phyloP scores from a whole-genome alignment of 2,797 vertebrate genomes.

The Lacerta bilineata region DNA sequence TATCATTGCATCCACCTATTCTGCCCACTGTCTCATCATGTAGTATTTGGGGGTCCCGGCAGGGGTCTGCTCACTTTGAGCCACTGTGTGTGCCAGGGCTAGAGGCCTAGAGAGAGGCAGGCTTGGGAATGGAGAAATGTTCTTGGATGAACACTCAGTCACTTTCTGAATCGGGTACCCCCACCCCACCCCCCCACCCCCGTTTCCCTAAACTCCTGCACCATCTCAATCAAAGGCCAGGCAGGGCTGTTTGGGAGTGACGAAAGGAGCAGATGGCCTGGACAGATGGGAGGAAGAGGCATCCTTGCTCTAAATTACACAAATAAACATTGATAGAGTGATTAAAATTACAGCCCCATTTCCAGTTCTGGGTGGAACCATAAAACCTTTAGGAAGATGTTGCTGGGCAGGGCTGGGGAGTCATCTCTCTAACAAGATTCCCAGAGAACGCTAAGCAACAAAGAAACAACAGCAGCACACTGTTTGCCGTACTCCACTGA shows the following conservation, averaged over 20 bases:
- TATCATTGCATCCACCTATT: not conserved
- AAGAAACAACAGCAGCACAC: not conserved
- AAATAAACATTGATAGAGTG: conserved; percentile 73
- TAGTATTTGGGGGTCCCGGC: fast-evolving
- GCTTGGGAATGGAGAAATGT: not conserved
- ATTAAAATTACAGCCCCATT: conserved; percentile 68
- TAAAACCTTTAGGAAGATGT: not conserved
- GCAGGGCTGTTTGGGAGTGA: conserved; percentile 43
- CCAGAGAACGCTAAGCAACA: too few relatives aligned
- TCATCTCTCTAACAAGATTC: not conserved
- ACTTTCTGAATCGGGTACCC: fast-evolving
- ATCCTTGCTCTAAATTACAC: conserved; percentile 69
- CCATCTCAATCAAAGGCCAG: conserved; percentile 32
- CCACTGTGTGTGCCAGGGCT: not conserved
- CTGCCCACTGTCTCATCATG: not conserved
- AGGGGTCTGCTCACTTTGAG: not conserved
- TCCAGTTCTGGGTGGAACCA: not conserved
- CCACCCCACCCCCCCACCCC: not conserved
- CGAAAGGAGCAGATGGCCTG: conserved; percentile 76
- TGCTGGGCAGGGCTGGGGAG: not conserved
- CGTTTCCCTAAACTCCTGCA: not conserved
- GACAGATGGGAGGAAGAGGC: conserved; percentile 78
- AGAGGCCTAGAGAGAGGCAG: not conserved
- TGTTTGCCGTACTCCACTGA: not conserved
- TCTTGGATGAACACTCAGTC: fast-evolving